phyloP scores from a whole-genome alignment of 1,140 invertebrate species.

The Penaeus vannamei region DNA sequence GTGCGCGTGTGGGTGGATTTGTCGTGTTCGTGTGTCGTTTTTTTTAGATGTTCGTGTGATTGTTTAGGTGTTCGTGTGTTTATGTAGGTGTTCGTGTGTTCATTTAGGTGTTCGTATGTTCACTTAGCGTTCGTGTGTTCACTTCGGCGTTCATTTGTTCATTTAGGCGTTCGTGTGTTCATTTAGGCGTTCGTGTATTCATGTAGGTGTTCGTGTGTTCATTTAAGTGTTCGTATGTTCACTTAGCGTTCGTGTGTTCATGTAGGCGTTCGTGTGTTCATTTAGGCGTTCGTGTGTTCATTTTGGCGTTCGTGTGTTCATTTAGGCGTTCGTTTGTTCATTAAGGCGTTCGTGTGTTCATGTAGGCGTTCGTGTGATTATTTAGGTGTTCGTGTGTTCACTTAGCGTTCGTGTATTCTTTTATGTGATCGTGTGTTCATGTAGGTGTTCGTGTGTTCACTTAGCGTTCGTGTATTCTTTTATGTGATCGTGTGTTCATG shows the following conservation, averaged over 20 bases:
- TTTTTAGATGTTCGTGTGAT: background rate
- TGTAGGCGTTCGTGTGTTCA: background rate
- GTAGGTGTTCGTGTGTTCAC: too few relatives aligned
- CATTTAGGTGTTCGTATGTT: background rate
- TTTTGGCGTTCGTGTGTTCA: background rate
- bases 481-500: slow-evolving; percentile 20
- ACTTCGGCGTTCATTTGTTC: too few relatives aligned
- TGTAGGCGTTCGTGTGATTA: background rate
- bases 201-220: background rate
- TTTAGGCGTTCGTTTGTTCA: too few relatives aligned
- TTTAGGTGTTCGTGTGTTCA: background rate
- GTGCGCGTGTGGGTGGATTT: too few relatives aligned
- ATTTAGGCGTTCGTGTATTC: slow-evolving; percentile 2
- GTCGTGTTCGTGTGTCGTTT: too few relatives aligned
- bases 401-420: slow-evolving; percentile 6
- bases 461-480: too few relatives aligned
- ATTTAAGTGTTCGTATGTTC: background rate
- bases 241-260: slow-evolving; percentile 1
- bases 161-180: slow-evolving; percentile 1
- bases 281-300: too few relatives aligned
- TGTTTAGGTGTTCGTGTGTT: background rate
- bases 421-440: slow-evolving; percentile 26
- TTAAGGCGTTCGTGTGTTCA: background rate
- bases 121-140: slow-evolving; percentile 1
- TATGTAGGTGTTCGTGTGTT: background rate